Evolutionary conservation across 2,113 vertebrate species (phyloP).

Genomic region (Noctilio leporinus): DNA sequence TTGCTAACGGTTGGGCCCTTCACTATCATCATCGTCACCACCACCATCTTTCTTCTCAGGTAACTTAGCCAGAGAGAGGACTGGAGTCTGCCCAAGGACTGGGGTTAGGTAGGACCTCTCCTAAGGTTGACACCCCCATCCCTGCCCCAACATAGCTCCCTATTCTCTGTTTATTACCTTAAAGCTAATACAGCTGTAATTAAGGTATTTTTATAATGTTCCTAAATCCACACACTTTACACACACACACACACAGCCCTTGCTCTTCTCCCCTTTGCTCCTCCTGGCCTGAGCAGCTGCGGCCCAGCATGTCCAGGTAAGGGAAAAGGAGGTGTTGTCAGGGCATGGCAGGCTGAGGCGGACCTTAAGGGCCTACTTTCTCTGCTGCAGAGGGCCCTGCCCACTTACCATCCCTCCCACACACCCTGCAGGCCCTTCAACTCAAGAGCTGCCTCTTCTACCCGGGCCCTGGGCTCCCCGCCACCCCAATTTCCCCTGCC

Average conservation of each 20-base stretch:
- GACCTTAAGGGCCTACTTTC: background rate
- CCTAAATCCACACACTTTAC: background rate
- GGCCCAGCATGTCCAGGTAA: no score
- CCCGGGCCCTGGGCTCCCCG: background rate
- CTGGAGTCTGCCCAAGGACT: background rate
- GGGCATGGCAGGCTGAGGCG: background rate
- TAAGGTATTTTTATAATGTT: background rate
- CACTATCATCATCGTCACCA: background rate
- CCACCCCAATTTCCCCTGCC: background rate
- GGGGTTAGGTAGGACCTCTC: no score
- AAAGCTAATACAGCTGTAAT: background rate
- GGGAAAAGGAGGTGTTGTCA: fast-evolving
- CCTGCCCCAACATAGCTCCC: background rate
- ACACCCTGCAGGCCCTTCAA: background rate
- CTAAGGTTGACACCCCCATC: no score
- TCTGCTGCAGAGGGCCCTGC: background rate
- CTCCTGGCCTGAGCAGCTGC: background rate
- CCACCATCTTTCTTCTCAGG: background rate
- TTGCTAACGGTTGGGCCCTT: background rate
- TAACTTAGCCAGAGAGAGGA: background rate
- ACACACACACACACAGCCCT: no score
- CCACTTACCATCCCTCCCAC: fast-evolving
- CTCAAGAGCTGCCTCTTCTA: background rate
- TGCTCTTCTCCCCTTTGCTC: fast-evolving
- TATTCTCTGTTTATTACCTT: background rate